These are phyloP conservation scores for Lota lota DNA, from an alignment of 2,113 vertebrate species.

Conservation along the genomic window DNA sequence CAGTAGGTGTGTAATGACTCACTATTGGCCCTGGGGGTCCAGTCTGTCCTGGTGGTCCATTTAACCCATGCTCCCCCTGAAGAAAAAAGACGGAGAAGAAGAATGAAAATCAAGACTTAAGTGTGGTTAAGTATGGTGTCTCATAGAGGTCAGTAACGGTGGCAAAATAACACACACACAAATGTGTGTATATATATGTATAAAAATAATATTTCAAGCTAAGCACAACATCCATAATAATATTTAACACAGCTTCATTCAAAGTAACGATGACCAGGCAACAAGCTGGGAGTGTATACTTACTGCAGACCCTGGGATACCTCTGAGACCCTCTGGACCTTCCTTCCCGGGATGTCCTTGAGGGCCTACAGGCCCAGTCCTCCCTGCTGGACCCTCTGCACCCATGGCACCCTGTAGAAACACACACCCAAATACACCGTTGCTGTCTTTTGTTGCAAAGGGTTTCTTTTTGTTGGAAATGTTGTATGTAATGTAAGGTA, in stretches of 20 bases:
- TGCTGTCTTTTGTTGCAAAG: too few species aligned
- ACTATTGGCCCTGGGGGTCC: slow-evolving; percentile 90
- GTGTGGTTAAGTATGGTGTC: neutral
- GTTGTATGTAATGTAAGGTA: too few species aligned
- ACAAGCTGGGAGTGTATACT: slow-evolving; percentile 55
- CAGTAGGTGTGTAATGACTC: slow-evolving; percentile 38
- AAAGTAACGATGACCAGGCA: too few species aligned
- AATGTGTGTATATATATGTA: too few species aligned
- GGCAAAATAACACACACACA: too few species aligned
- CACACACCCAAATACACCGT: neutral
- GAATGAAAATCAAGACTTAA: neutral
- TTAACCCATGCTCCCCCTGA: slow-evolving; percentile 87
- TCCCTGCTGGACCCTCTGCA: slow-evolving; percentile 75
- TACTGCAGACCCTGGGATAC: slow-evolving; percentile 87
- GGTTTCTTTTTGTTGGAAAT: too few species aligned
- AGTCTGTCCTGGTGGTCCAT: slow-evolving; percentile 81
- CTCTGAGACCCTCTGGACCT: slow-evolving; percentile 83
- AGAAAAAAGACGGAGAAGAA: slow-evolving; percentile 5
- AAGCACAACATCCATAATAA: too few species aligned
- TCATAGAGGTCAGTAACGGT: too few species aligned
- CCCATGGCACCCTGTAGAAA: slow-evolving; percentile 75
- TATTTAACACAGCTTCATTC: too few species aligned
- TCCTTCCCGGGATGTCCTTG: slow-evolving; percentile 80
- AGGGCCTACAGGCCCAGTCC: slow-evolving; percentile 79
- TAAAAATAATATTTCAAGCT: too few species aligned